phyloP scores from a whole-genome alignment of 2,888 invertebrate species.

The Drosophila recens region DNA sequence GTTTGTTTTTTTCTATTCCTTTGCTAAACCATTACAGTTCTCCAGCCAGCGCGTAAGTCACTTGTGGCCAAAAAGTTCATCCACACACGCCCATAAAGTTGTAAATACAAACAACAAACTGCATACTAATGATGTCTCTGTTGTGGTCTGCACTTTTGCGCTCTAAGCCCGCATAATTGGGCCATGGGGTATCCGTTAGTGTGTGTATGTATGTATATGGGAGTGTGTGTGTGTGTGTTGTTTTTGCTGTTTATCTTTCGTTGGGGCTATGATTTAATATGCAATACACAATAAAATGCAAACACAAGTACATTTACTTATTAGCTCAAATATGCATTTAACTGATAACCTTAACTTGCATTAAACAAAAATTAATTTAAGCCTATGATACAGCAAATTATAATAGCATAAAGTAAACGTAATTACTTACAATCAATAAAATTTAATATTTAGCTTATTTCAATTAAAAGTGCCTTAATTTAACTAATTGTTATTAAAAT shows the following conservation, averaged over 20 bases:
- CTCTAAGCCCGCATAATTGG: slow-evolving; percentile 56
- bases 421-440: too few relatives aligned
- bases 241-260: slow-evolving; percentile 41
- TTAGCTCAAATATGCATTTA: slow-evolving; percentile 16
- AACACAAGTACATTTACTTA: neutral
- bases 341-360: slow-evolving; percentile 15
- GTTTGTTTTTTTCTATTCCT: slow-evolving; percentile 9
- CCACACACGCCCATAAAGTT: slow-evolving; percentile 29
- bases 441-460: too few relatives aligned
- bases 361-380: neutral
- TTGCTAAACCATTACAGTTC: slow-evolving; percentile 22
- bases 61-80: slow-evolving; percentile 51
- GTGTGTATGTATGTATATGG: neutral
- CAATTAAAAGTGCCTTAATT: too few relatives aligned
- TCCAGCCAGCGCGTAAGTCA: slow-evolving; percentile 43
- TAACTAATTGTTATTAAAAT: too few relatives aligned
- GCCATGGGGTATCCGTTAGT: slow-evolving; percentile 8
- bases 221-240: neutral
- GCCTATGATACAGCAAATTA: neutral
- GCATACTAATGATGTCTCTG: slow-evolving; percentile 65
- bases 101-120: slow-evolving; percentile 57
- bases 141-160: slow-evolving; percentile 56
- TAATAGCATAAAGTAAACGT: neutral
- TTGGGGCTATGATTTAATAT: slow-evolving; percentile 36
- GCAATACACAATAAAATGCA: slow-evolving; percentile 2